Base-by-base conservation (phyloP, 1,140 invertebrate species). In the Wiebesia pumilae region DNA sequence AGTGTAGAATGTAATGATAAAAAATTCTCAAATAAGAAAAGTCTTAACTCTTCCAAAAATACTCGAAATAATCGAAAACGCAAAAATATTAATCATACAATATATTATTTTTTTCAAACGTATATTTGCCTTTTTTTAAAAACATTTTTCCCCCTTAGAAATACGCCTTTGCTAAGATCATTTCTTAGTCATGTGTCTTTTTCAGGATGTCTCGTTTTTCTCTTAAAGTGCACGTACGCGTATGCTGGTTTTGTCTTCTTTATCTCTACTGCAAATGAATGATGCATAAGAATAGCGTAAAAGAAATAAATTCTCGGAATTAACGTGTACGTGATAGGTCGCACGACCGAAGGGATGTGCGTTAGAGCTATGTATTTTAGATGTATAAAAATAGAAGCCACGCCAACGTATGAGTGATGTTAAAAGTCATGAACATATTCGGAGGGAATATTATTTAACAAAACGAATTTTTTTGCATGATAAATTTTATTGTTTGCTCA, bases 111-210 rank as follows among this genome's bases (percentile, higher is more conserved):
- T 33, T 62, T 62, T 27, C 62, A 35, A 69, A 33, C 19, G 19
- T 69, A 16, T 33, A 35, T 3, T n/a, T n/a, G n/a, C n/a, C n/a
- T n/a, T 0, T 33, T 27, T 30, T 24, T 65, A 65, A 27, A 65
- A 47, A 19, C 51, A 54, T 62, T 38, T 19, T 75, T 75, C 24
- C 27, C 9, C 33, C 27, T 54, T 7, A 1, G 24, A 54, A 10
- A 24, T n/a, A 3, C 12, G n/a, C n/a, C n/a, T n/a, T n/a, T n/a
- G n/a, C n/a, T n/a, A n/a, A n/a, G n/a, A n/a, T n/a, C n/a, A 24
- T 67, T 81, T 81, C n/a, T n/a, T n/a, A 75, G 71, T 43, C 71
- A 43, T 24, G 71, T 75, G 38, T 19, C 38, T 40, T 43, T 75
- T 75, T 75, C 30, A 75, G 71, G 40, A 43, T 10, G 24, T 43